A percentile compares a stretch with the other conserved stretches of the same genome.
Evolutionary conservation across 2,888 invertebrate genomes (phyloP).

Genomic region (Encarsia formosa): DNA sequence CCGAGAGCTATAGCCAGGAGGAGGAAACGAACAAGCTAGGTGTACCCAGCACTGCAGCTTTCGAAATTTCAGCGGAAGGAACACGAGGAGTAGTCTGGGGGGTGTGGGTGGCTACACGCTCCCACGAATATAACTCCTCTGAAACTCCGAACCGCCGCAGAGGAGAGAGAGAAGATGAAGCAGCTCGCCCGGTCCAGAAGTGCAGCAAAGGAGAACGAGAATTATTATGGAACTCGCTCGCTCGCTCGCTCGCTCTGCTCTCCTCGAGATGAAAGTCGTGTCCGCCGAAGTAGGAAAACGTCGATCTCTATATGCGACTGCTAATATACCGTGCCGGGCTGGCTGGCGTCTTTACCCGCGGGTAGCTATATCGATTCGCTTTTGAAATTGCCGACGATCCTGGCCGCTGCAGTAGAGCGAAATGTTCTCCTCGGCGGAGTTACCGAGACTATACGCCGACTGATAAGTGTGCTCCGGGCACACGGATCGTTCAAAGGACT

Average conservation of each 20-base stretch:
- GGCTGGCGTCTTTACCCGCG: too few species aligned
- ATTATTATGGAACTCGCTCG: too few species aligned
- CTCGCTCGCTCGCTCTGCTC: too few species aligned
- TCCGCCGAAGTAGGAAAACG: conserved; percentile 14
- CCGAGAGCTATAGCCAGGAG: too few species aligned
- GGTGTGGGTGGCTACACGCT: background rate
- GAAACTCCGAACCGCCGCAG: conserved; percentile 18
- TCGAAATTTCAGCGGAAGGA: conserved; percentile 7
- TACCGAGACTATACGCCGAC: too few species aligned
- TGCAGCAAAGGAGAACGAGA: conserved; percentile 26
- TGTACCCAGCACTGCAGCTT: too few species aligned
- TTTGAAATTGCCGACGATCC: conserved; percentile 6
- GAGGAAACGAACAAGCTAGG: too few species aligned
- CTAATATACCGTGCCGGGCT: conserved; percentile 17
- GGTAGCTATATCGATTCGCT: conserved; percentile 17
- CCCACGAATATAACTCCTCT: conserved; percentile 6
- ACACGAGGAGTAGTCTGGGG: too few species aligned
- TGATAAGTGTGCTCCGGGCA: too few species aligned
- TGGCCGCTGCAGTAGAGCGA: background rate
- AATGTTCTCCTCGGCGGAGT: too few species aligned
- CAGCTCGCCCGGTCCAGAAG: conserved; percentile 25
- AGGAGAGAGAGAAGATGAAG: conserved; percentile 21
- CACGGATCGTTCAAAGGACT: too few species aligned
- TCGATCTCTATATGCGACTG: conserved; percentile 19
- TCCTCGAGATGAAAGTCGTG: conserved; percentile 23